Evolutionary conservation across 1,140 invertebrate genomes (phyloP).

Genomic region (Tetraneura akinire): DNA sequence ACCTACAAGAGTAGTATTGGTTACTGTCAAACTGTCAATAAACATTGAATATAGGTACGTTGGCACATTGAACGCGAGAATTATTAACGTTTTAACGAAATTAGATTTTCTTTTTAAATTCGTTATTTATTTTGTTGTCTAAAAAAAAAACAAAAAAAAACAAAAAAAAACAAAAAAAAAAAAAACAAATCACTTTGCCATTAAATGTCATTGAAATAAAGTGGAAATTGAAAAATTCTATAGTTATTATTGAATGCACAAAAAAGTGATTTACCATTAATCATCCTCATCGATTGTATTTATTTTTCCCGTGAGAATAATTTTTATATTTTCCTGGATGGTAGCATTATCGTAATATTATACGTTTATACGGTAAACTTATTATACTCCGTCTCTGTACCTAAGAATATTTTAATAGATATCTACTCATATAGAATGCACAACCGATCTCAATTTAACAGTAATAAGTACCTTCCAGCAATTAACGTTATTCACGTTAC

Average conservation of each 20-base stretch:
- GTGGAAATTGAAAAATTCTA: slow-evolving; percentile 8
- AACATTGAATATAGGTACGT: background rate
- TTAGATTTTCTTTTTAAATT: too few species aligned
- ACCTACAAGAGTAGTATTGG: too few species aligned
- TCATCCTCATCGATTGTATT: background rate
- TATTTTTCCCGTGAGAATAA: background rate
- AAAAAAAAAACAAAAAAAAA: background rate
- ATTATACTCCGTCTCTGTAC: too few species aligned
- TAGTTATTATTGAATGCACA: background rate
- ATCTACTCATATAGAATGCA: too few species aligned
- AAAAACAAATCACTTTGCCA: background rate
- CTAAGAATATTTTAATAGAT: too few species aligned
- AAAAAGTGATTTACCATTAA: background rate
- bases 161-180: background rate
- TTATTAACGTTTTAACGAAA: background rate
- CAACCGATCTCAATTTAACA: too few species aligned
- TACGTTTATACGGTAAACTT: too few species aligned
- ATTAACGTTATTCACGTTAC: too few species aligned
- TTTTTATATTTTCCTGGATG: background rate
- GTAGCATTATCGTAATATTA: too few species aligned
- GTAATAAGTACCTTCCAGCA: too few species aligned
- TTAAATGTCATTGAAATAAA: too few species aligned
- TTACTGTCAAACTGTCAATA: too few species aligned
- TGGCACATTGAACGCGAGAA: background rate
- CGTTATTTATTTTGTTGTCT: background rate